These are phyloP conservation scores for Spodoptera frugiperda DNA, from an alignment of 1,140 invertebrate species.

Conservation along the genomic window DNA sequence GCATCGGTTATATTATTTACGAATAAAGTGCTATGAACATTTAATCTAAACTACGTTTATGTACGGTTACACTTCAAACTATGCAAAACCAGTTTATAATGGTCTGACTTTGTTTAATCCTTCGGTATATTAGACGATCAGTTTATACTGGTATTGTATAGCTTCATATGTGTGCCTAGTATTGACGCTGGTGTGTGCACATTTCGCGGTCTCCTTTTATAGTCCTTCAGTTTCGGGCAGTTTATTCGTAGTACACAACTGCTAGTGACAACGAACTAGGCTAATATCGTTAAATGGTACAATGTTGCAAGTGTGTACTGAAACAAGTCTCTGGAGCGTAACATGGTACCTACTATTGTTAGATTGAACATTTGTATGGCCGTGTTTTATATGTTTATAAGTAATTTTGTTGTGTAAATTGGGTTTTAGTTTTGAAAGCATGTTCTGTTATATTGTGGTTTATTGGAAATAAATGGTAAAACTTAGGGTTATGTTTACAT, in stretches of 20 bases:
- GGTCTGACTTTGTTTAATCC: too few species aligned
- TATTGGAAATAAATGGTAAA: too few species aligned
- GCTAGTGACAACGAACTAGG: slow-evolving; percentile 59
- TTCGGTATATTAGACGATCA: too few species aligned
- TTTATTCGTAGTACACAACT: slow-evolving; percentile 59
- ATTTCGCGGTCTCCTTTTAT: slow-evolving; percentile 66
- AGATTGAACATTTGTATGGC: slow-evolving; percentile 46
- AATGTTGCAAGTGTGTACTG: slow-evolving; percentile 61
- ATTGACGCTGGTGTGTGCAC: slow-evolving; percentile 50
- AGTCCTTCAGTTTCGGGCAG: slow-evolving; percentile 62
- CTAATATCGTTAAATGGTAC: slow-evolving; percentile 72
- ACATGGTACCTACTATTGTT: slow-evolving; percentile 30
- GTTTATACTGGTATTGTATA: too few species aligned
- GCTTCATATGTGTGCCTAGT: not conserved
- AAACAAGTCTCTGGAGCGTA: slow-evolving; percentile 46
- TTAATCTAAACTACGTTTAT: slow-evolving; percentile 52
- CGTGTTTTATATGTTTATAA: slow-evolving; percentile 6
- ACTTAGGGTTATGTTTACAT: too few species aligned
- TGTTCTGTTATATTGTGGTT: too few species aligned
- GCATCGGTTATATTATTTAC: slow-evolving; percentile 24
- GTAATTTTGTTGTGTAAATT: too few species aligned
- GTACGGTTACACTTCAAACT: slow-evolving; percentile 47
- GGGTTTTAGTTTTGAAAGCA: too few species aligned
- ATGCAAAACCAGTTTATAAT: slow-evolving; percentile 35
- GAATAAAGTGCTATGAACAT: slow-evolving; percentile 28